phyloP scores from a whole-genome alignment of 2,888 invertebrate species.

The Tenthredo scrophulariae region DNA sequence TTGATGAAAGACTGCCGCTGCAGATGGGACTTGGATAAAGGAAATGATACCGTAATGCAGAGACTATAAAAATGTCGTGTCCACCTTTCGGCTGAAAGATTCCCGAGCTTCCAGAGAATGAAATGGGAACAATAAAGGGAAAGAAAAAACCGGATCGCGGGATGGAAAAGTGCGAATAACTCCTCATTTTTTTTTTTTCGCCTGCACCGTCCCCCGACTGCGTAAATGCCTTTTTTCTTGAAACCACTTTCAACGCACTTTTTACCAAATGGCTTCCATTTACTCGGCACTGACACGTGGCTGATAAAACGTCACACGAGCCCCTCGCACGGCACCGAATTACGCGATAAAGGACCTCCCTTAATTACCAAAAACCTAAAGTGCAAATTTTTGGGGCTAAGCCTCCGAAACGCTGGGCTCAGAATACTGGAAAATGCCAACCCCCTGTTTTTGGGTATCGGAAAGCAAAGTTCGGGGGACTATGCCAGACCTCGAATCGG shows the following conservation, averaged over 20 bases:
- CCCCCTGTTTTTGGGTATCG: not conserved
- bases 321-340: not conserved
- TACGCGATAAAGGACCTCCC: not conserved
- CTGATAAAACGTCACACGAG: not conserved
- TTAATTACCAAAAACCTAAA: not conserved
- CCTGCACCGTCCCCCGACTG: not conserved
- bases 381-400: not conserved
- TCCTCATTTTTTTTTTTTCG: not conserved
- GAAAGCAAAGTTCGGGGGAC: not conserved
- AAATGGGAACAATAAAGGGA: not conserved
- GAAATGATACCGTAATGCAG: constrained; percentile 46
- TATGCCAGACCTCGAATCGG: not conserved
- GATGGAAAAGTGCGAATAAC: constrained; percentile 25
- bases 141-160: not conserved
- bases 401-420: no score
- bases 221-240: not conserved
- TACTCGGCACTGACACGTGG: not conserved
- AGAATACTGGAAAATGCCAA: not conserved
- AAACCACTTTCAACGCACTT: not conserved
- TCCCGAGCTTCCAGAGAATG: not conserved
- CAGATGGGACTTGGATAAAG: constrained; percentile 46
- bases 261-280: not conserved
- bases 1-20: constrained; percentile 16
- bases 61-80: constrained; percentile 44
- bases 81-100: not conserved